These are phyloP conservation scores for Dipus sagitta DNA, from an alignment of 2,797 vertebrate species.

Conservation along the genomic window DNA sequence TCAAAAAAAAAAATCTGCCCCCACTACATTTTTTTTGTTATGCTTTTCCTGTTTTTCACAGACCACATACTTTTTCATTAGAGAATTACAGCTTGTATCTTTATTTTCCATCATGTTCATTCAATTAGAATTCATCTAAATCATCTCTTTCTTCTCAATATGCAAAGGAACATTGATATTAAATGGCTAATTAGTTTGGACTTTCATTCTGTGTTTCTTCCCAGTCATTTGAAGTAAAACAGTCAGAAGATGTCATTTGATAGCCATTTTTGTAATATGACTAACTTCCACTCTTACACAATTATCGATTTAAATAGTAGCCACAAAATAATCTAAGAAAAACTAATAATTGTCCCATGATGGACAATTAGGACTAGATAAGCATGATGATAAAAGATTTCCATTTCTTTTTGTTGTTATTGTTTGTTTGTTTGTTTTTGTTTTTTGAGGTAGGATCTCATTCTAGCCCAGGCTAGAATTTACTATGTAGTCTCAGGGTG, in stretches of 20 bases:
- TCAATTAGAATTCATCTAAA: slow-evolving; percentile 25
- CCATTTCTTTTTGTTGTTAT: background rate
- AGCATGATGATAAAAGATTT: background rate
- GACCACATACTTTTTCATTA: slow-evolving; percentile 51
- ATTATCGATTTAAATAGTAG: slow-evolving; percentile 55
- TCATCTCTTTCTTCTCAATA: slow-evolving; percentile 56
- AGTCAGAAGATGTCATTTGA: background rate
- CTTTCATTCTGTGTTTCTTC: slow-evolving; percentile 50
- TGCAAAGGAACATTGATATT: slow-evolving; percentile 55
- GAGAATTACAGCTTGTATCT: slow-evolving; percentile 33
- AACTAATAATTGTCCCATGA: background rate
- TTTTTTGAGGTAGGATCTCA: no score
- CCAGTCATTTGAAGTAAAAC: slow-evolving; percentile 24
- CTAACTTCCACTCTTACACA: slow-evolving; percentile 29
- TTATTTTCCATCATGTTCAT: slow-evolving; percentile 55
- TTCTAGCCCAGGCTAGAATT: no score
- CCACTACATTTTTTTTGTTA: background rate
- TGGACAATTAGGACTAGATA: background rate
- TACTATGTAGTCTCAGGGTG: no score
- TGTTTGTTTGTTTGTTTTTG: no score
- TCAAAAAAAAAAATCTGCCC: slow-evolving; percentile 28
- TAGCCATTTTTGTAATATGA: slow-evolving; percentile 52
- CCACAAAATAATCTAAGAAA: slow-evolving; percentile 8
- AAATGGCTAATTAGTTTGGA: slow-evolving; percentile 61
- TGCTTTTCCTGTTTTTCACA: slow-evolving; percentile 66